Evolutionary conservation across 1,140 invertebrate genomes (phyloP), one percentile per base, ranked within the genome.

Genomic region (Chironomus striatipennis): DNA sequence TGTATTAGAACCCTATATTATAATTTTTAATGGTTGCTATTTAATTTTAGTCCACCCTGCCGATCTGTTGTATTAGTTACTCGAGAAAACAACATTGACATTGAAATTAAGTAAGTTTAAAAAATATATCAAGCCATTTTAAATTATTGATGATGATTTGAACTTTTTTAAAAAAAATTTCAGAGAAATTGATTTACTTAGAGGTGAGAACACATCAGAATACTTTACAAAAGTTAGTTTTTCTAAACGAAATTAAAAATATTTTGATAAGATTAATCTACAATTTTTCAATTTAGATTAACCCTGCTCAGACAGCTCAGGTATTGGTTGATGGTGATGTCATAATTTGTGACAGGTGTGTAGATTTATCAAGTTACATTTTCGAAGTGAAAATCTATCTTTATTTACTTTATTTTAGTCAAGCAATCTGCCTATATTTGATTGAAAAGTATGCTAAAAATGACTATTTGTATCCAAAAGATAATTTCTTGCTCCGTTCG

Each of bases 371-470:
- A n/a, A 70, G 18, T 8, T 21, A 7, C 18, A 20, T 70, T 18
- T 70, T 70, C n/a, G n/a, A n/a, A n/a, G n/a, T n/a, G n/a, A 2
- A 20, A 17, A 67, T 67, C 7, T n/a, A 18, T 67, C 64, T 67
- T n/a, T n/a, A 8, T 20, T 18, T 20, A 18, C 10, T n/a, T n/a
- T n/a, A n/a, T 70, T 70, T 20, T 77, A 88, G 87, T 77, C 87
- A 88, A 73, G 88, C 88, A 0, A 88, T 89, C 42, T 81, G 85
- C 12, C 77, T 84, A 0, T 90, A 90, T 77, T 77, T 90, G 72
- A 84, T 85, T 7, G 84, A 84, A 21, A 85, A 87, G 79, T 89
- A 89, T 77, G 85, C 80, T 7, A 81, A 84, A 43, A 81, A 86
- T 75, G 85, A 87, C 75, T 76, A 79, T 1, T 78, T 89, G 1